These are phyloP conservation scores for Sphaeridia pumilis DNA, from an alignment of 2,888 invertebrate species.

Conservation along the genomic window DNA sequence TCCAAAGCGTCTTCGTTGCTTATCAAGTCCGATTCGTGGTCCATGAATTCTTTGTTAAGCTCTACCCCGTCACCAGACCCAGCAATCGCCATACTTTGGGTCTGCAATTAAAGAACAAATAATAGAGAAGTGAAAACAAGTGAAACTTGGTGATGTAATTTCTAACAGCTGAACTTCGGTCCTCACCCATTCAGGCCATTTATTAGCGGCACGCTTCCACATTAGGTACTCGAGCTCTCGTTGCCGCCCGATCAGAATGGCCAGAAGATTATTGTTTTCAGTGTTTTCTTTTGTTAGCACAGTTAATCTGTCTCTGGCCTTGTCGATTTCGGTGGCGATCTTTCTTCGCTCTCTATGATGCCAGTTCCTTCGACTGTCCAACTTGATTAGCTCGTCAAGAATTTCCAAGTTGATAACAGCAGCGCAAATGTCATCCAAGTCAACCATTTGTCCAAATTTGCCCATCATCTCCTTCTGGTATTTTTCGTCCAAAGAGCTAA, in stretches of 20 bases:
- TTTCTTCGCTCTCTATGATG: conserved; percentile 23
- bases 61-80: not conserved
- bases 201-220: conserved; percentile 11
- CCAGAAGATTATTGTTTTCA: conserved; percentile 28
- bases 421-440: conserved; percentile 30
- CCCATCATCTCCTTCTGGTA: conserved; percentile 26
- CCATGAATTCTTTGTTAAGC: conserved; percentile 3
- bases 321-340: conserved; percentile 21
- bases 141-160: not conserved
- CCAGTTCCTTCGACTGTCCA: conserved; percentile 24
- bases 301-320: conserved; percentile 22
- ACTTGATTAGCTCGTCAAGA: conserved; percentile 22
- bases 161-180: not conserved
- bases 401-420: conserved; percentile 31
- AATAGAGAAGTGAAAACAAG: not conserved
- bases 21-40: conserved; percentile 7
- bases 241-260: conserved; percentile 28
- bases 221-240: conserved; percentile 30
- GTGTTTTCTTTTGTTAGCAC: conserved; percentile 30
- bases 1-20: conserved; percentile 18
- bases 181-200: not conserved
- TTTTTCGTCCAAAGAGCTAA: conserved; percentile 6
- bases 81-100: not conserved
- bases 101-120: too few relatives aligned
- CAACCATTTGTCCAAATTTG: conserved; percentile 31